phyloP scores from a whole-genome alignment of 2,888 invertebrate genomes.

The Eumacrocentrus americanus region DNA sequence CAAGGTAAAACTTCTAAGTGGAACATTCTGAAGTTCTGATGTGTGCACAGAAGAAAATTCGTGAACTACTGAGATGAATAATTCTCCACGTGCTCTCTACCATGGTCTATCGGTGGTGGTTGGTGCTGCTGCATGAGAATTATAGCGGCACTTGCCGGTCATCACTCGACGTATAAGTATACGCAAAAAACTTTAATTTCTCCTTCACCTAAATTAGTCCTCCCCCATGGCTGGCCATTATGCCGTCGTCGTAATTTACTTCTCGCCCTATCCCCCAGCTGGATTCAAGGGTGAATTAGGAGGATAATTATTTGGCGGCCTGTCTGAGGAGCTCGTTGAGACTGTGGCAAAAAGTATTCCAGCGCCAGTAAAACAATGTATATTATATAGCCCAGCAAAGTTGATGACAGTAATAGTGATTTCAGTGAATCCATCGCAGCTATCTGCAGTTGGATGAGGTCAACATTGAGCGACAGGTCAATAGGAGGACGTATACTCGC shows the following conservation, averaged over 20 bases:
- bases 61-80: constrained; percentile 7
- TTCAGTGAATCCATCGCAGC: not conserved
- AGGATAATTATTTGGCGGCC: constrained; percentile 30
- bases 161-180: constrained; percentile 18
- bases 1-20: too few species aligned
- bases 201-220: constrained; percentile 43
- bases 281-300: constrained; percentile 29
- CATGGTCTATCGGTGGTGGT: too few species aligned
- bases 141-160: constrained; percentile 28
- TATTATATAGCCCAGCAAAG: not conserved
- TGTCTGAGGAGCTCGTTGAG: constrained; percentile 4
- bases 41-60: not conserved
- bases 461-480: constrained; percentile 36
- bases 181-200: constrained; percentile 41
- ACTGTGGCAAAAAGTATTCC: constrained; percentile 8
- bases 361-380: not conserved
- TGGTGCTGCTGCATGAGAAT: constrained; percentile 17
- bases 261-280: constrained; percentile 13
- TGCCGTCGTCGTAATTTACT: constrained; percentile 32
- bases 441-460: constrained; percentile 20
- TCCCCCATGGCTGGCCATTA: constrained; percentile 26
- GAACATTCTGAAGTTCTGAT: not conserved
- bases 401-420: not conserved
- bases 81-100: constrained; percentile 21
- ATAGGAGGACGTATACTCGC: constrained; percentile 31